Evolutionary conservation across 2,888 invertebrate genomes (phyloP), one percentile per base, ranked within the genome.

Genomic region (Tetragonisca angustula): DNA sequence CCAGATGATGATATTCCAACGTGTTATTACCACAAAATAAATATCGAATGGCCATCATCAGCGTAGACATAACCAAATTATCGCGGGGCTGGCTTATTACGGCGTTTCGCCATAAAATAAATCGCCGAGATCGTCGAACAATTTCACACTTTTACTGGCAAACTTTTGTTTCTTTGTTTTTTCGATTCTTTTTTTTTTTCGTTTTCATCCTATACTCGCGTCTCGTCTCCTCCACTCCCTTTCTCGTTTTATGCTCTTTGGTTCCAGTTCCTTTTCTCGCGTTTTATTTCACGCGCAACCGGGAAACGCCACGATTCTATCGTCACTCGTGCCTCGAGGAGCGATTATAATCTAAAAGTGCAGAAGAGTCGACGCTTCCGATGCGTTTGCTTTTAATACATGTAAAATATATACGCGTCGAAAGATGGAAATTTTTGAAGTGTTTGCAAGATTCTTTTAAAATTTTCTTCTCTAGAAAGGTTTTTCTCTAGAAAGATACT

Each of bases 11-110:
- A 64, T 64, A 64, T 64, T 64, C 32, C 36, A 64, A 32, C 32
- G 27, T 32, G 19, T 64, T 21, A 64, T 64, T 36, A 65, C 65
- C n/a, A 65, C 15, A 36, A 36, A 65, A 65, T 65, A n/a, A 65
- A 65, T 21, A 32, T 32, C 19, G 32, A 62, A 62, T 62, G 36
- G 36, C n/a, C n/a, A 65, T 36, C 36, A 15, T 65, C 36, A 65
- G 15, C 21, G 21, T 6, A 65, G n/a, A 65, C n/a, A n/a, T 65
- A 65, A 65, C 15, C 36, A 36, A 65, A 36, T 36, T 36, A 36
- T 36, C 36, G 36, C 5, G 36, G 15, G 36, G 36, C 36, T 36
- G 36, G 11, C 36, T n/a, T 36, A 65, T 65, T 36, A 65, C n/a
- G 19, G 15, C n/a, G 15, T 65, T 65, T 49, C n/a, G 4, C 43